phyloP scores from a whole-genome alignment of 2,888 invertebrate genomes.

The Siphlonurus alternatus region DNA sequence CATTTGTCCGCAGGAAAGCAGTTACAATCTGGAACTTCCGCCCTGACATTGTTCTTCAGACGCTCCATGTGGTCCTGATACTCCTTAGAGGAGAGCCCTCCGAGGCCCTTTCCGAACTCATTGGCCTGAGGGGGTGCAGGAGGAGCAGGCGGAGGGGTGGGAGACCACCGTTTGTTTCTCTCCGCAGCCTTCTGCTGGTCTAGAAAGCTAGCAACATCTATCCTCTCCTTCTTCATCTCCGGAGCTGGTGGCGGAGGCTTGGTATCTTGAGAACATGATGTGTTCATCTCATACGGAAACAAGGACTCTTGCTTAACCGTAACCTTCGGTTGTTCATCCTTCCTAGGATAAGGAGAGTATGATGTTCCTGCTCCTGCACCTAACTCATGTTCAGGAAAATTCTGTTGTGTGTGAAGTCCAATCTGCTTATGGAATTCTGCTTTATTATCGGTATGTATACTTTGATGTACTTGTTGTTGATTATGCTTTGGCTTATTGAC shows the following conservation, averaged over 20 bases:
- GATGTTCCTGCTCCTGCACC: neutral
- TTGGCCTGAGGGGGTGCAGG: neutral
- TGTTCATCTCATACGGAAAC: neutral
- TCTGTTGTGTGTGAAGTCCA: constrained; percentile 12
- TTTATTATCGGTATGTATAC: constrained; percentile 17
- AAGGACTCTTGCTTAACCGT: constrained; percentile 9
- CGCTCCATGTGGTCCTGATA: constrained; percentile 41
- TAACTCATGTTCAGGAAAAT: neutral
- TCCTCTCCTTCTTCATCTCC: constrained; percentile 1
- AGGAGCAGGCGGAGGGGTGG: neutral
- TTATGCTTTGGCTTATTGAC: neutral
- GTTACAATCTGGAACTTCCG: constrained; percentile 77
- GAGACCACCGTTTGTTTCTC: constrained; percentile 9
- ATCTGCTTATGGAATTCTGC: constrained; percentile 22
- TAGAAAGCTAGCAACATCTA: neutral
- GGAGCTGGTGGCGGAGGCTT: neutral
- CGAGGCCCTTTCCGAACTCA: constrained; percentile 21
- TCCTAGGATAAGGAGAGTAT: constrained; percentile 22
- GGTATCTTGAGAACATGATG: neutral
- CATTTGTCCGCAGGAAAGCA: constrained; percentile 72
- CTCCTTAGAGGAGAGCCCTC: constrained; percentile 27
- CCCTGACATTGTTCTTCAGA: constrained; percentile 47
- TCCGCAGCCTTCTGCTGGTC: constrained; percentile 3
- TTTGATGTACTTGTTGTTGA: neutral
- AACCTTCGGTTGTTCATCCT: constrained; percentile 21